Percentiles rank a stretch among this genome's conserved stretches.
Evolutionary conservation across 2,113 vertebrate genomes (phyloP).

Genomic region (Scalopus aquaticus): DNA sequence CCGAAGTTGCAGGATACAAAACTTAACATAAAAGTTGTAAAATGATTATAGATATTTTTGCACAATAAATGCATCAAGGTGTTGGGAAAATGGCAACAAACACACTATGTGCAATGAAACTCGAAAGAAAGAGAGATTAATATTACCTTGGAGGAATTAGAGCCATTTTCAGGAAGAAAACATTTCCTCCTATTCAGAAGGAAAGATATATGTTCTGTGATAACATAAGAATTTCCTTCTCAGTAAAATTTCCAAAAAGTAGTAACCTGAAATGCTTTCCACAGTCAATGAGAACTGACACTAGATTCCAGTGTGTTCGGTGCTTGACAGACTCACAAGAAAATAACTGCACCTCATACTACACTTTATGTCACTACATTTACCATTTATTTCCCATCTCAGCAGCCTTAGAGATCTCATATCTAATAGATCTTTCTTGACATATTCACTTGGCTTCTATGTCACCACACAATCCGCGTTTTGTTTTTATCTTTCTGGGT

Average conservation of each 20-base stretch:
- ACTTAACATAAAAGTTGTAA: neutral
- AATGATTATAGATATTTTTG: neutral
- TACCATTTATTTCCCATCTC: neutral
- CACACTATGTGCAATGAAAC: neutral
- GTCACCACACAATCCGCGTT: neutral
- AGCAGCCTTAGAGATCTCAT: neutral
- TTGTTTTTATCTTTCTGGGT: neutral
- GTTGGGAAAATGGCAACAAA: neutral
- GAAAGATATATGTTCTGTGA: neutral
- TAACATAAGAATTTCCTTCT: no score
- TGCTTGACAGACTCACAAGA: no score
- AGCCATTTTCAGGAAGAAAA: neutral
- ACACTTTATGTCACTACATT: neutral
- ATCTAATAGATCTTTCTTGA: neutral
- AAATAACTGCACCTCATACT: no score
- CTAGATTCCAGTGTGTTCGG: no score
- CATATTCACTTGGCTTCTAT: neutral
- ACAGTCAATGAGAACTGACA: no score
- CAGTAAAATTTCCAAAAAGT: no score
- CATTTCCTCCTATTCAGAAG: neutral
- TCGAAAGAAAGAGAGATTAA: neutral
- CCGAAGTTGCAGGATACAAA: no score
- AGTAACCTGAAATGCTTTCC: no score
- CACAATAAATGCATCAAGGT: neutral
- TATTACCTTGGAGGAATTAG: neutral